phyloP scores from a whole-genome alignment of 1,140 invertebrate species.

The Ceratina australensis region DNA sequence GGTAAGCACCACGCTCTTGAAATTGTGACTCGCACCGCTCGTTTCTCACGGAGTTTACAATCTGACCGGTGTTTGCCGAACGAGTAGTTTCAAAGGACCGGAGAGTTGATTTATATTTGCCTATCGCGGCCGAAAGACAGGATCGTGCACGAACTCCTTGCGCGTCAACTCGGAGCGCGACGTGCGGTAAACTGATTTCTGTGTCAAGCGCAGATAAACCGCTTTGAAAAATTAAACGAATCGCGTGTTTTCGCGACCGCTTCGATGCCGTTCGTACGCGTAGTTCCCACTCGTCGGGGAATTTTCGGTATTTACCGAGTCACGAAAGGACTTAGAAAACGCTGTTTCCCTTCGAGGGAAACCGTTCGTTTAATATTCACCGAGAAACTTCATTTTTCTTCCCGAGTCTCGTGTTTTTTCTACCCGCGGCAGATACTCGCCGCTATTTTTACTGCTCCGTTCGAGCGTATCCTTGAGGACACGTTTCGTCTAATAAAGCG shows the following conservation, averaged over 20 bases:
- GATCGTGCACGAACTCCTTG: constrained; percentile 40
- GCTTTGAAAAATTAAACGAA: constrained; percentile 48
- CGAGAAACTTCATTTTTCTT: neutral
- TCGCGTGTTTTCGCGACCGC: constrained; percentile 31
- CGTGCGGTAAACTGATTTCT: constrained; percentile 31
- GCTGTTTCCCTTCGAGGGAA: neutral
- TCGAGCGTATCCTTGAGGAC: neutral
- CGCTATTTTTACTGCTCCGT: neutral
- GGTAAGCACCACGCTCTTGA: neutral
- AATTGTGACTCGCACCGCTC: neutral
- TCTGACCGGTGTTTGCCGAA: constrained; percentile 41
- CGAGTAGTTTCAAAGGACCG: constrained; percentile 38
- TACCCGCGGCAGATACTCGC: neutral
- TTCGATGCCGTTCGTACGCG: constrained; percentile 26
- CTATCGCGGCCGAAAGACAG: constrained; percentile 41
- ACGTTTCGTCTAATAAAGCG: neutral
- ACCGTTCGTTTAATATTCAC: constrained; percentile 28
- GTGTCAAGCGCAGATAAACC: constrained; percentile 44
- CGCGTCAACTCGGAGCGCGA: too few species aligned
- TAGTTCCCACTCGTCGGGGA: constrained; percentile 12
- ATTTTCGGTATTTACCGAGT: constrained; percentile 33
- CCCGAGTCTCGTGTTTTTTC: neutral
- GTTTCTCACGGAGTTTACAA: constrained; percentile 18
- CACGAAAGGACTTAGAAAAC: neutral
- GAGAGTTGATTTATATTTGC: constrained; percentile 48